Conservation (phyloP, 2,797 vertebrate genomes). For the Gastrophryne carolinensis region DNA sequence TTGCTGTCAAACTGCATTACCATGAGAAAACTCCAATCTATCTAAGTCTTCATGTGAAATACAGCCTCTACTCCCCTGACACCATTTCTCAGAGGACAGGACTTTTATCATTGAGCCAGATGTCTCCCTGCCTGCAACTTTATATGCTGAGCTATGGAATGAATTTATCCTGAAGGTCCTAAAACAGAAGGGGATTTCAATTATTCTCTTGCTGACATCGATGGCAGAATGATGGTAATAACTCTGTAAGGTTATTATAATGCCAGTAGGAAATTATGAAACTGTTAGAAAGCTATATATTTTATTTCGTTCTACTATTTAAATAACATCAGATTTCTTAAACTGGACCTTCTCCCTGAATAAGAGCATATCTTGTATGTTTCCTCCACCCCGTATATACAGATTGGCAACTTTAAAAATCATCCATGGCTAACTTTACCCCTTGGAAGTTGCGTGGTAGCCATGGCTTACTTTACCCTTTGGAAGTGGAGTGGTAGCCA, state of each 20-base stretch:
- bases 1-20: constrained; percentile 22
- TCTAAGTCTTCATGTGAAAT: constrained; percentile 25
- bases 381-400: no score
- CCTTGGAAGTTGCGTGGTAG: no score
- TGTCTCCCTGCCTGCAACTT: constrained; percentile 21
- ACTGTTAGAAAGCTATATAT: not conserved
- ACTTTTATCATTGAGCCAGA: constrained; percentile 39
- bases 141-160: constrained; percentile 25
- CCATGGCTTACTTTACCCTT: no score
- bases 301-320: not conserved
- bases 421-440: no score
- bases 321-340: not conserved
- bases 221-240: not conserved
- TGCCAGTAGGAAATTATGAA: not conserved
- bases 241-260: not conserved
- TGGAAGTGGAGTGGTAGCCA: no score
- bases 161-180: not conserved
- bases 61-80: constrained; percentile 25
- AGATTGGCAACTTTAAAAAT: no score
- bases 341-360: no score
- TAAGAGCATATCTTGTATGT: no score
- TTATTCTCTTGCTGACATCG: not conserved
- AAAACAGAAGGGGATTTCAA: not conserved
- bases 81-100: constrained; percentile 14
- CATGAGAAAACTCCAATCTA: constrained; percentile 10